Conservation (phyloP, 23 tunicate species). For the Ascidia mentula region DNA sequence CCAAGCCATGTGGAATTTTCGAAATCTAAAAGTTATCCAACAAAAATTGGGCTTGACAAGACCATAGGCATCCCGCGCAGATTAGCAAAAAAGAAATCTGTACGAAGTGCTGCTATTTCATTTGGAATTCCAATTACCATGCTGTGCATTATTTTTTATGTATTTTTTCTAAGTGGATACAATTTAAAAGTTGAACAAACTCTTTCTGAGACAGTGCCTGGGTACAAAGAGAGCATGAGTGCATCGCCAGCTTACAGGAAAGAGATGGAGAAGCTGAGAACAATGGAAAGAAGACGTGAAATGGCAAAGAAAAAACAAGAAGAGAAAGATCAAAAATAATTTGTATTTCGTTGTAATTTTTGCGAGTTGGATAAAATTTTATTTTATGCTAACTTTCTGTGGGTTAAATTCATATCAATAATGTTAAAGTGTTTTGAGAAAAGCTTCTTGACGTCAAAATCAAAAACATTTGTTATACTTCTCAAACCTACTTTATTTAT, state of each 20-base stretch:
- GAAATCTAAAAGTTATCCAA: constrained; percentile 3
- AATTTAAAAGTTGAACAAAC: constrained; percentile 24
- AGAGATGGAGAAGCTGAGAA: neutral
- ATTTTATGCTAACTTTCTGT: no score
- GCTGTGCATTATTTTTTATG: neutral
- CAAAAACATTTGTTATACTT: no score
- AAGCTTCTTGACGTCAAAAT: no score
- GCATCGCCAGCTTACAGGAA: constrained; percentile 7
- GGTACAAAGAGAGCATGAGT: constrained; percentile 27
- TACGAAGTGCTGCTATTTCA: neutral
- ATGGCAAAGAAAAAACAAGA: neutral
- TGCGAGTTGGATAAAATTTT: no score
- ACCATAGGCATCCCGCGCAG: neutral
- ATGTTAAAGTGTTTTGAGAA: no score
- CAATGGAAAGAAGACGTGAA: neutral
- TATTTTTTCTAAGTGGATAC: constrained; percentile 18
- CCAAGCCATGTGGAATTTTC: constrained; percentile 11
- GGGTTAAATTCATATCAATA: no score
- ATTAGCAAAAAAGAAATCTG: neutral
- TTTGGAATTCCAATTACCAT: neutral
- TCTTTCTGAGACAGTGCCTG: constrained; percentile 9
- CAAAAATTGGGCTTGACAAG: neutral
- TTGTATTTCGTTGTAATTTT: no score
- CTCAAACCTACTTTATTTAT: no score
- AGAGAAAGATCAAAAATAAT: neutral